Percentiles rank a stretch among this genome's conserved stretches.
Conservation (phyloP, 2,797 vertebrate species). For the Setipinna tenuifilis region DNA sequence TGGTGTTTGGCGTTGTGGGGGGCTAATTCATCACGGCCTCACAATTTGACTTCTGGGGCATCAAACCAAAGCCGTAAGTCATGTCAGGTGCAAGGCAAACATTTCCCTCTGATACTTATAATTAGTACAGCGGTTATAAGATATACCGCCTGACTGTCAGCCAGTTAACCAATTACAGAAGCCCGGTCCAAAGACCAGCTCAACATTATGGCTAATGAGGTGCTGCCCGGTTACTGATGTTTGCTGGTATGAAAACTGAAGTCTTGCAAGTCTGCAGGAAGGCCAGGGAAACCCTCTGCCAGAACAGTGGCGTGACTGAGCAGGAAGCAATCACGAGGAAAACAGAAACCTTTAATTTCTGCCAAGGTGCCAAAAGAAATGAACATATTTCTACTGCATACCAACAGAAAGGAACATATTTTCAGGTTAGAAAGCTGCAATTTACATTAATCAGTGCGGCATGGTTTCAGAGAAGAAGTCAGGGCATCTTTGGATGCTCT, state of each 20-base stretch:
- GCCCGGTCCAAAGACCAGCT: background rate
- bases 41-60: background rate
- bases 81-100: conserved; percentile 10
- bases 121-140: background rate
- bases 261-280: background rate
- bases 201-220: conserved; percentile 19
- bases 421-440: background rate
- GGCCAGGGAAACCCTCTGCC: conserved; percentile 10
- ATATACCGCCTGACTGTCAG: conserved; percentile 1
- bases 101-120: conserved; percentile 5
- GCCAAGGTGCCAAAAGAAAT: background rate
- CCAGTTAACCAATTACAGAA: conserved; percentile 21
- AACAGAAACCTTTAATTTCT: background rate
- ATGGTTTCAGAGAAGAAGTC: background rate
- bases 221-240: background rate
- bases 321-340: background rate
- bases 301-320: background rate
- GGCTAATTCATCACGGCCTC: background rate
- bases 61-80: conserved; percentile 8
- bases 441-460: background rate
- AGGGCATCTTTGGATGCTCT: background rate
- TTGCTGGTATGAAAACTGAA: background rate
- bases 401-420: background rate
- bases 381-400: background rate
- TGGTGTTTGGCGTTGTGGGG: background rate